Evolutionary conservation across 1,140 invertebrate genomes (phyloP), one percentile per base, ranked within the genome.

Genomic region (Drosophila oshimai): DNA sequence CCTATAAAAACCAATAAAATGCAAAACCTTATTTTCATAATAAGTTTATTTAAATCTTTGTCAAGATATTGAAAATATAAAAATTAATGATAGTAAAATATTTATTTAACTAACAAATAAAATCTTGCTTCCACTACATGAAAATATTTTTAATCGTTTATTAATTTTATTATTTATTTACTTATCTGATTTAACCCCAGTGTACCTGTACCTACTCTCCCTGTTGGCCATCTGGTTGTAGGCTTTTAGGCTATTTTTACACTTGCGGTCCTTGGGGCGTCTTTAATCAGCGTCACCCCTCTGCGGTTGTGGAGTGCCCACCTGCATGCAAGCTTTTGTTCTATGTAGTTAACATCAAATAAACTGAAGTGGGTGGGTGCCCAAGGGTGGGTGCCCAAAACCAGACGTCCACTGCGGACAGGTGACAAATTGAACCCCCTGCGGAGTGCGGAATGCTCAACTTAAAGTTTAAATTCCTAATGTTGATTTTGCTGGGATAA

Each of bases 261-360:
- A 49, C 61, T 73, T 74, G 69, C 36, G 71, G 71, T 73, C 69
- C 58, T 73, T 33, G 58, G 69, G 71, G 71, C 45, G 58, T 74
- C 71, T 73, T 74, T 74, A 74, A 74, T 74, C 71, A 74, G 45
- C 50, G 49, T 45, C 34, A 17, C 34, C 58, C 36, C 45, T 57
- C 46, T 65, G 69, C 22, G 69, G 69, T 65, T 20, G 13, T 31
- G 65, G 28, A 28, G n/a, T n/a, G 15, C 20, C 46, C 31, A 55
- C 69, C 70, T 72, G 68, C 68, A 64, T 64, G 49, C 33, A 34
- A 36, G 64, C 46, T 46, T 46, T 37, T 60, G 54, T 45, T 41
- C 24, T 37, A n/a, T n/a, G n/a, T n/a, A 22, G 37, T 7, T 9
- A 45, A 67, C 58, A 67, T 65, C 60, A 67, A 67, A 67, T 31